phyloP scores from a whole-genome alignment of 2,888 invertebrate genomes.

The Micropterix aruncella region DNA sequence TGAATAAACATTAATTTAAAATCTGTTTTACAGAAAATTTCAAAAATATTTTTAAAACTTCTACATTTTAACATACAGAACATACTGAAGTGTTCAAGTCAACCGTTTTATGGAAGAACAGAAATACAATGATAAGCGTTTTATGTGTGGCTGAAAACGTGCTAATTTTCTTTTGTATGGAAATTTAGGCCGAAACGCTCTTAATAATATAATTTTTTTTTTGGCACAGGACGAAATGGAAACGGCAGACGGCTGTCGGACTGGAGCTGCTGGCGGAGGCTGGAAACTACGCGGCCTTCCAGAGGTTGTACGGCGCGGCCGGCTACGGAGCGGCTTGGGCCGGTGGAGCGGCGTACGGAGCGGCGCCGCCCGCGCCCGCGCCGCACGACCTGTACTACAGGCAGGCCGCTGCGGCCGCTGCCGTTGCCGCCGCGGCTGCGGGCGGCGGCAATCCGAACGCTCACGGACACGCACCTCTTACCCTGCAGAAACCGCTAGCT shows the following conservation, averaged over 20 bases:
- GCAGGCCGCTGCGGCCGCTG: slow-evolving; percentile 64
- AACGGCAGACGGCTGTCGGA: slow-evolving; percentile 95
- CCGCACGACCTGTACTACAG: slow-evolving; percentile 71
- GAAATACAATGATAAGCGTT: no score
- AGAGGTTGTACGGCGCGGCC: slow-evolving; percentile 74
- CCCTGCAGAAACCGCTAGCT: slow-evolving; percentile 78
- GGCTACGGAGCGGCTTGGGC: slow-evolving; percentile 52
- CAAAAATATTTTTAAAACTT: no score
- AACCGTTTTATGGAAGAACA: no score
- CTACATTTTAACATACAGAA: no score
- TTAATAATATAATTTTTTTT: slow-evolving; percentile 8
- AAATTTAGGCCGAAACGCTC: no score
- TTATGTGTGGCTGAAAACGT: no score
- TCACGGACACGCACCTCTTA: slow-evolving; percentile 22
- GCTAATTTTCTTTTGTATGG: no score
- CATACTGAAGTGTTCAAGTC: no score
- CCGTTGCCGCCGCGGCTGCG: slow-evolving; percentile 42
- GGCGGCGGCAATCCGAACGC: slow-evolving; percentile 52
- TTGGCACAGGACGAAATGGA: slow-evolving; percentile 91
- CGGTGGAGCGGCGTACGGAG: slow-evolving; percentile 49
- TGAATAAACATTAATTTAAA: no score
- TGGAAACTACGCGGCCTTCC: slow-evolving; percentile 97
- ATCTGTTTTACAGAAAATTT: no score
- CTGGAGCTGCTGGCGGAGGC: slow-evolving; percentile 93
- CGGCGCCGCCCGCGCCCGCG: slow-evolving; percentile 46